These are phyloP conservation scores for Alca torda DNA, from an alignment of 2,797 vertebrate species.

Conservation along the genomic window DNA sequence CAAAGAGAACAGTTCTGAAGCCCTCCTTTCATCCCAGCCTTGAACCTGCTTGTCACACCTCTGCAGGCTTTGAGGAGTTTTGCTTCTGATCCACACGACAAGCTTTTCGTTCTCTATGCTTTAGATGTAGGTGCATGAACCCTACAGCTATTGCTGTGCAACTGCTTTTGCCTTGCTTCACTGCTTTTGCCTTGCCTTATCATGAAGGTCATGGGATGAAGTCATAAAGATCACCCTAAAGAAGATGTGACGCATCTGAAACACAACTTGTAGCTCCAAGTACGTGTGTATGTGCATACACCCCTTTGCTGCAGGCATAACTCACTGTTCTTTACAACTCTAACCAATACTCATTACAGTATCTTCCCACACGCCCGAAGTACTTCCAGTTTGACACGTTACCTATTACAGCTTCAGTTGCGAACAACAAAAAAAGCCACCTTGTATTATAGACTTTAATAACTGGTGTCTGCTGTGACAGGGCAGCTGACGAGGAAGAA, in stretches of 20 bases:
- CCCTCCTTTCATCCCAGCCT: not conserved
- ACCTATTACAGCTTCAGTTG: not conserved
- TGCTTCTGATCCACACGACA: not conserved
- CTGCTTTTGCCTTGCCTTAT: not conserved
- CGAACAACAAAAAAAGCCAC: not conserved
- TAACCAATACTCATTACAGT: not conserved
- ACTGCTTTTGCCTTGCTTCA: not conserved
- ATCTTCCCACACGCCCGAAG: constrained; percentile 1
- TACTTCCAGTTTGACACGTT: not conserved
- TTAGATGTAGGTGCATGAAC: not conserved
- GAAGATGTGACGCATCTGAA: not conserved
- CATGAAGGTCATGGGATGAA: not conserved
- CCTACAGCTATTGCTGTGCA: not conserved
- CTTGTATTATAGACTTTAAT: not conserved
- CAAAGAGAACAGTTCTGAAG: not conserved
- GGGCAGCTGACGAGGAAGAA: not conserved
- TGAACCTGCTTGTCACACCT: not conserved
- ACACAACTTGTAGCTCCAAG: not conserved
- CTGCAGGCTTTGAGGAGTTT: not conserved
- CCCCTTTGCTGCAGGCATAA: not conserved
- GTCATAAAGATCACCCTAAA: not conserved
- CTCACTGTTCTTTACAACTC: constrained; percentile 9
- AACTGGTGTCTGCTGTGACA: not conserved
- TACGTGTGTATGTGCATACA: not conserved
- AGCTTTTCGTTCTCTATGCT: not conserved